Base-by-base conservation (phyloP, 2,888 invertebrate species). In the Acrobasis consociella region DNA sequence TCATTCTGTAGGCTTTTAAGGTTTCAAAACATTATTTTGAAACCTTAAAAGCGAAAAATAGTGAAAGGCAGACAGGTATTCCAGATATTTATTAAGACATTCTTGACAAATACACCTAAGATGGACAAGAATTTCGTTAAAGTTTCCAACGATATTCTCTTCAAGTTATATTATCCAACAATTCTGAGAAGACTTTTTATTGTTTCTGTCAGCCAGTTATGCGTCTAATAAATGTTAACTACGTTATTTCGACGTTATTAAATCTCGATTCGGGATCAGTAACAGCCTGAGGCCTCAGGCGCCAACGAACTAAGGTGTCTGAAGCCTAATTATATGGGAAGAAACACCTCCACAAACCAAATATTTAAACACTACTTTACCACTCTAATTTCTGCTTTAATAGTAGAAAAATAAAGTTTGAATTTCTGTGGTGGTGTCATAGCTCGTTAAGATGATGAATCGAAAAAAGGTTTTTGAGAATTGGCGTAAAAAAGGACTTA, bases 401-500 rank as follows among this genome's bases (percentile, higher is more conserved):
- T 0, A 0, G 0, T 0, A 62, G 60, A 61, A 1, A 11, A 17
- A 68, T 78, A 84, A 66, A 72, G 78, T 70, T 58, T 59, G 42
- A 71, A 72, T 76, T 80, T 68, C 58, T 46, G 52, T 52, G 69
- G 31, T 37, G 11, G 1, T 5, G 17, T 22, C 15, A 3, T 9
- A 65, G 62, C 71, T 77, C 75, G 79, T 81, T 81, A 80, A 69
- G 72, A 78, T 69, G 69, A 67, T 71, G 69, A 70, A 62, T 56
- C 51, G 72, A 78, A 80, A 78, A 76, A 81, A 74, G 64, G 62
- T 67, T 67, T 74, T 68, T 64, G 69, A 72, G 83, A 87, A 91
- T 91, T 91, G 89, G 92, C 91, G 91, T 91, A 91, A 91, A 91
- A 91, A 90, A 82, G 75, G 76, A 78, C 84, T 86, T 91, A 91